These are phyloP conservation scores for Protobothrops flavoviridis DNA, from an alignment of 2,113 vertebrate species.

Conservation along the genomic window DNA sequence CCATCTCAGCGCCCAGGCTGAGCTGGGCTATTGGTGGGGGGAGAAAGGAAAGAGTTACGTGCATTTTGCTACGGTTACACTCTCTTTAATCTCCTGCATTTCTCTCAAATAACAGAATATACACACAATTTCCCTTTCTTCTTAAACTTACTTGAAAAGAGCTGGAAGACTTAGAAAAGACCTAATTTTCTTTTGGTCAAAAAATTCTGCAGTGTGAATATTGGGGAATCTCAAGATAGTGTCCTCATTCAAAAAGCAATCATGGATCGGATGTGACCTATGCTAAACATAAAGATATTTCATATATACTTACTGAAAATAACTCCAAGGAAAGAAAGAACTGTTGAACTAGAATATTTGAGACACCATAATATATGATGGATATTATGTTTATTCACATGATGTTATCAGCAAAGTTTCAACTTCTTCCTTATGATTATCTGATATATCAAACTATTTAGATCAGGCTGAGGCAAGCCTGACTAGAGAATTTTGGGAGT, in stretches of 20 bases:
- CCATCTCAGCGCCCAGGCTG: not conserved
- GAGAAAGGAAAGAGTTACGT: not conserved
- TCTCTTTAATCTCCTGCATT: not conserved
- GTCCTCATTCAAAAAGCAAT: not conserved
- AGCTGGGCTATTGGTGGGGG: not conserved
- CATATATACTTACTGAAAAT: not conserved
- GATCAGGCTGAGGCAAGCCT: not conserved
- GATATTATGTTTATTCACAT: not conserved
- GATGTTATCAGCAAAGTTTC: not conserved
- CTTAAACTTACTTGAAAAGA: not conserved
- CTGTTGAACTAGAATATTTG: not conserved
- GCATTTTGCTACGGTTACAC: not conserved
- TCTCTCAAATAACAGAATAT: slow-evolving; percentile 37
- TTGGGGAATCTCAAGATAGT: not conserved
- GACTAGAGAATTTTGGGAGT: not conserved
- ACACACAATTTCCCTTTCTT: slow-evolving; percentile 44
- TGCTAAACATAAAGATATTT: not conserved
- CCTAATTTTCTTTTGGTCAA: not conserved
- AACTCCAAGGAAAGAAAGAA: not conserved
- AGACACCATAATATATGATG: not conserved
- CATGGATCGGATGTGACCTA: not conserved
- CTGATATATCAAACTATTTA: not conserved
- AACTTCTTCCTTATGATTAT: not conserved
- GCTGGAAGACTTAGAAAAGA: not conserved
- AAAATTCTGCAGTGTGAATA: not conserved